Evolutionary conservation across 1,140 invertebrate genomes (phyloP).

Genomic region (Pantala flavescens): DNA sequence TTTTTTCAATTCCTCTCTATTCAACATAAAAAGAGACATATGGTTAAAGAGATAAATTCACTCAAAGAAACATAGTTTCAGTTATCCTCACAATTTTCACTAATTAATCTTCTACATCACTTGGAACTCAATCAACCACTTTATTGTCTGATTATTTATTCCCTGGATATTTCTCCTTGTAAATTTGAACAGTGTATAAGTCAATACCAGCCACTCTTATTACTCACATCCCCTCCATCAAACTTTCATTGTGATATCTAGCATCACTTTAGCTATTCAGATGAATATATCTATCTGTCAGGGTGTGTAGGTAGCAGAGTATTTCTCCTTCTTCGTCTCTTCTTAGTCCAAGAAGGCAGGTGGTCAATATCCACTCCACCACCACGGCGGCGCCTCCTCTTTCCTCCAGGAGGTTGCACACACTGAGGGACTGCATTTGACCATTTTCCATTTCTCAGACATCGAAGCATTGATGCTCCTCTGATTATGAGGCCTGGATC

Average conservation of each 20-base stretch:
- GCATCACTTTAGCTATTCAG: not conserved
- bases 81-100: no score
- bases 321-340: not conserved
- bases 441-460: slow-evolving; percentile 73
- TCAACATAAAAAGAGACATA: no score
- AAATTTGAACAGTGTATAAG: not conserved
- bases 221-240: not conserved
- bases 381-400: not conserved
- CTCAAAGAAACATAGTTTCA: no score
- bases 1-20: no score
- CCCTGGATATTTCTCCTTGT: not conserved
- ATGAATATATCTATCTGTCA: not conserved
- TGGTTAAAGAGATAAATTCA: no score
- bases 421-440: slow-evolving; percentile 68
- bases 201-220: not conserved
- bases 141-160: not conserved
- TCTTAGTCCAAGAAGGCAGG: not conserved
- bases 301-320: not conserved
- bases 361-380: not conserved
- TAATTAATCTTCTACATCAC: not conserved
- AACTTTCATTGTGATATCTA: not conserved
- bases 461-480: slow-evolving; percentile 63
- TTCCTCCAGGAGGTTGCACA: not conserved
- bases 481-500: slow-evolving; percentile 60
- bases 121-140: not conserved